Conservation (phyloP, 2,888 invertebrate species). For the Oscheius myriophilus region DNA sequence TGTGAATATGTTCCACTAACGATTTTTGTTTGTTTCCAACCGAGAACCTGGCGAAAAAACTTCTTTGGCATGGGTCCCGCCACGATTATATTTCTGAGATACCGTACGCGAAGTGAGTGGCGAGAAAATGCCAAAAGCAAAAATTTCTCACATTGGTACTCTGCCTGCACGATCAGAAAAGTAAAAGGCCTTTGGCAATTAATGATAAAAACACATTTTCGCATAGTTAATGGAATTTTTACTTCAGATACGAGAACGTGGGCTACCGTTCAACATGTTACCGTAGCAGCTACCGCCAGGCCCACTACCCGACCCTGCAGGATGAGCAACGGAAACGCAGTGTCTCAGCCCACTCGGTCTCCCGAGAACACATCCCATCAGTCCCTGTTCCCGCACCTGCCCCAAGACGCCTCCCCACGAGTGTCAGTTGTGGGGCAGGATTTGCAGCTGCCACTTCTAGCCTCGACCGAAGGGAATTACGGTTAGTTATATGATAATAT, state of each 20-base stretch:
- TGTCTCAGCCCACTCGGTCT: constrained; percentile 44
- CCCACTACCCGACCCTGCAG: constrained; percentile 67
- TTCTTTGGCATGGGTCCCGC: no score
- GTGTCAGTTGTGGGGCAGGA: constrained; percentile 48
- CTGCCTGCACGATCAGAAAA: no score
- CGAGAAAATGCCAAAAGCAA: no score
- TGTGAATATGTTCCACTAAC: no score
- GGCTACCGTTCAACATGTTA: constrained; percentile 68
- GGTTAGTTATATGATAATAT: not conserved
- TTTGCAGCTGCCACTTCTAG: constrained; percentile 41
- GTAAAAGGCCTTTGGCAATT: no score
- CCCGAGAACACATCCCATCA: constrained; percentile 36
- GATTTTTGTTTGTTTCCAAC: no score
- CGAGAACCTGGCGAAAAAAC: no score
- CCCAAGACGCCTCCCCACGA: constrained; percentile 32
- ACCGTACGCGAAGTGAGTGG: no score
- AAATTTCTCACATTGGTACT: no score
- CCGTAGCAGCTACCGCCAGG: constrained; percentile 65
- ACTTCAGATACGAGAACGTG: constrained; percentile 62
- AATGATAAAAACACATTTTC: no score
- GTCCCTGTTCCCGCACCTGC: constrained; percentile 31
- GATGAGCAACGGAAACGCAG: constrained; percentile 53
- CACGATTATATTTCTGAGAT: no score
- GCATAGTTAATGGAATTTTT: not conserved
- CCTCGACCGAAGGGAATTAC: constrained; percentile 39